Percentiles rank a stretch among this genome's conserved stretches.
Evolutionary conservation across 2,888 invertebrate genomes (phyloP).

Genomic region (Venusia cambrica): DNA sequence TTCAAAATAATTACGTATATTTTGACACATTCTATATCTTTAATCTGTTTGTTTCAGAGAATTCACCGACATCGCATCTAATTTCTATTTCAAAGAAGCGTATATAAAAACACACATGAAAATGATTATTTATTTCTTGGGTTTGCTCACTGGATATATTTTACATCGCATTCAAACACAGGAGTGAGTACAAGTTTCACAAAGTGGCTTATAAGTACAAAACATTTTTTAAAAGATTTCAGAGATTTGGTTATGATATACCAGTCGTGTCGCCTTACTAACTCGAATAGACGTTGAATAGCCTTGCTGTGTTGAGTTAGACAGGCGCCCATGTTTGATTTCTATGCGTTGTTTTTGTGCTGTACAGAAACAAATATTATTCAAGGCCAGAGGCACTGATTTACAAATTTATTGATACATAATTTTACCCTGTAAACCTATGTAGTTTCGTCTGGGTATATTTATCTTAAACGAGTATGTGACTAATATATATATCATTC

Average conservation of each 20-base stretch:
- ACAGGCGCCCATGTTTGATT: conserved; percentile 10
- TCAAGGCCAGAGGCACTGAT: no score
- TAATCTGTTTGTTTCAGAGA: conserved; percentile 79
- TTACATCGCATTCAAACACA: conserved; percentile 83
- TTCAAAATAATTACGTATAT: conserved; percentile 1
- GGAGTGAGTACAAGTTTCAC: conserved; percentile 78
- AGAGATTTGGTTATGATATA: no score
- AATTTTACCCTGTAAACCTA: no score
- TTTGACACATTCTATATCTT: neutral
- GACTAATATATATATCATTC: no score
- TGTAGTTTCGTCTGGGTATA: no score
- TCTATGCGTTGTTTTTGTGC: conserved; percentile 1
- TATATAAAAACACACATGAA: conserved; percentile 90
- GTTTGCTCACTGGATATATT: conserved; percentile 84
- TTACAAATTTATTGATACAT: no score
- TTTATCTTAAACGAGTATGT: no score
- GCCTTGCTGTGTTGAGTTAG: conserved; percentile 17
- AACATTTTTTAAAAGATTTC: conserved; percentile 1
- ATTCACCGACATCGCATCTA: conserved; percentile 82
- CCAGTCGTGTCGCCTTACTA: no score
- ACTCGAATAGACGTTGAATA: no score
- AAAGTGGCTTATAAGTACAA: no score
- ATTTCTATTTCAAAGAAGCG: conserved; percentile 82
- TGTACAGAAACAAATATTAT: no score
- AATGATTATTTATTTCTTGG: conserved; percentile 85